phyloP scores from a whole-genome alignment of 2,797 vertebrate genomes.

The Bovichtus diacanthus region DNA sequence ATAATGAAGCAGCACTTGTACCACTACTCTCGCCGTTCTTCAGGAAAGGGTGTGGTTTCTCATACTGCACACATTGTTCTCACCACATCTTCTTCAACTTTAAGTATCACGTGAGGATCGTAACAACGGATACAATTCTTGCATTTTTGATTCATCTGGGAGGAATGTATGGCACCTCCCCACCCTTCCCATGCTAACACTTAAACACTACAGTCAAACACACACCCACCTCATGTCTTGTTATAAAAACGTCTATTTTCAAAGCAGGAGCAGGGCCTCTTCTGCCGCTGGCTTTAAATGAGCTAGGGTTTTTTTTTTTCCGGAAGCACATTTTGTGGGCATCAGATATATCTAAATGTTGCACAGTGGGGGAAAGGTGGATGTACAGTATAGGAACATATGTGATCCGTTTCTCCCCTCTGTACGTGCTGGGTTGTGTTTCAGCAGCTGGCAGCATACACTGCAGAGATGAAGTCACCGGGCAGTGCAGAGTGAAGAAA shows the following conservation, averaged over 20 bases:
- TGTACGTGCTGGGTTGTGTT: conserved; percentile 55
- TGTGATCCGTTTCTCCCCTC: conserved; percentile 56
- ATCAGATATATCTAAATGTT: conserved; percentile 64
- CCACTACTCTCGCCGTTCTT: not conserved
- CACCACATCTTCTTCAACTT: conserved; percentile 24
- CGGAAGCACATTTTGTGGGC: conserved; percentile 55
- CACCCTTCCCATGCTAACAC: not conserved
- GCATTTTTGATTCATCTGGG: conserved; percentile 36
- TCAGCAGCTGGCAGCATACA: conserved; percentile 62
- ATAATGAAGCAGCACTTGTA: not conserved
- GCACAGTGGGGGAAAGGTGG: conserved; percentile 38
- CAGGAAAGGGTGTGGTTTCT: conserved; percentile 27
- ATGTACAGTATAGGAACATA: conserved; percentile 56
- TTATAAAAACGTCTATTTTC: conserved; percentile 34
- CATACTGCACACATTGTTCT: conserved; percentile 28
- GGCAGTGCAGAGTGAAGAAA: conserved; percentile 42
- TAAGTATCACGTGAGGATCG: conserved; percentile 9
- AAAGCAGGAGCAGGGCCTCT: conserved; percentile 23
- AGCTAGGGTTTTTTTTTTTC: conserved; percentile 46
- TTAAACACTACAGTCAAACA: not conserved
- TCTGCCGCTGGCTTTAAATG: conserved; percentile 60
- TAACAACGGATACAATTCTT: conserved; percentile 25
- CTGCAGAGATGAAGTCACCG: conserved; percentile 66
- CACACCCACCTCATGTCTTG: conserved; percentile 19
- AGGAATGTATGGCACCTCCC: conserved; percentile 38